Percentiles rank a stretch among this genome's conserved stretches.
These are phyloP conservation scores for Melierax canorus DNA, from an alignment of 2,113 vertebrate species.

Conservation along the genomic window DNA sequence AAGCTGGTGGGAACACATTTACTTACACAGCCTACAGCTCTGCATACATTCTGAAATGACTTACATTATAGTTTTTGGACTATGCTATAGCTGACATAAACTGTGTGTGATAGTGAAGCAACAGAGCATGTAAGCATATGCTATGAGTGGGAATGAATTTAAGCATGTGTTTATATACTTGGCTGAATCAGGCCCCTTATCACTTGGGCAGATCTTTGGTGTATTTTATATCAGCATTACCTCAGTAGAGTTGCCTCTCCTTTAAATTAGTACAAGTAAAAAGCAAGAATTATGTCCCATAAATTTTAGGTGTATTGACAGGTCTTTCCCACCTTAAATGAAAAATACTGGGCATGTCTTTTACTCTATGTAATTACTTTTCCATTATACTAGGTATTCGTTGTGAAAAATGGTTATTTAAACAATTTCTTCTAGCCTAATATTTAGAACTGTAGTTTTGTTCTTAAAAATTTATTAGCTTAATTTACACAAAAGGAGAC, in stretches of 20 bases:
- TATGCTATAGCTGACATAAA: neutral
- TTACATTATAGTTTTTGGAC: neutral
- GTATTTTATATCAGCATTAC: neutral
- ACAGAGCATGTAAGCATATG: neutral
- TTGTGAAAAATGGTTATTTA: neutral
- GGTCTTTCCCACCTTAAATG: neutral
- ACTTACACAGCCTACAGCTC: neutral
- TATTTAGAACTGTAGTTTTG: neutral
- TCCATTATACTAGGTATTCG: neutral
- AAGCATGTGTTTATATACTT: neutral
- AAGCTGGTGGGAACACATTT: neutral
- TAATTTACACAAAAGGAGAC: neutral
- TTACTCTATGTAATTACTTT: neutral
- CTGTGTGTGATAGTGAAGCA: neutral
- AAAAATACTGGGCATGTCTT: neutral
- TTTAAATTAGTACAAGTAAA: neutral
- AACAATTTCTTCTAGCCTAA: neutral
- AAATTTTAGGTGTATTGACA: neutral
- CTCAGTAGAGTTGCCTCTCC: neutral
- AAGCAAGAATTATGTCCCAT: neutral
- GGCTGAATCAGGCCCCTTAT: neutral
- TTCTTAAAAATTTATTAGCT: neutral
- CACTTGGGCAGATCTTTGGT: neutral
- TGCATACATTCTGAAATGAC: neutral
- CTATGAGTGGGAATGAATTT: neutral